Conservation (phyloP, 2,888 invertebrate species). For the Drosophila differens region DNA sequence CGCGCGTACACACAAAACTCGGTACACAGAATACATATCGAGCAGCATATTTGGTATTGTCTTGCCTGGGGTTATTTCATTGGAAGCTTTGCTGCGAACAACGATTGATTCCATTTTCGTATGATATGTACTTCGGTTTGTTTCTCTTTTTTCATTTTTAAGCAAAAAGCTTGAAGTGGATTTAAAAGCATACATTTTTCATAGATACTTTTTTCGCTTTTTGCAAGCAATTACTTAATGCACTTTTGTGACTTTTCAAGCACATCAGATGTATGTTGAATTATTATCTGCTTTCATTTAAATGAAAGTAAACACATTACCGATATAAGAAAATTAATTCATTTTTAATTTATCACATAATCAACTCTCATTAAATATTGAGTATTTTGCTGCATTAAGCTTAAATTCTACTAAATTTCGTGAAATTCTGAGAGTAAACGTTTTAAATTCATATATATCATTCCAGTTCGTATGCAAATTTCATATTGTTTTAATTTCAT, state of each 20-base stretch:
- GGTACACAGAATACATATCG: conserved; percentile 48
- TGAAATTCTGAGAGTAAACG: background rate
- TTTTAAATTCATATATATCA: background rate
- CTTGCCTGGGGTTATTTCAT: conserved; percentile 48
- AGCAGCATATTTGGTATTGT: conserved; percentile 59
- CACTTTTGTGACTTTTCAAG: conserved; percentile 14
- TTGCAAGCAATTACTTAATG: conserved; percentile 33
- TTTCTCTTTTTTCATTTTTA: conserved; percentile 10
- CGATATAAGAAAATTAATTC: background rate
- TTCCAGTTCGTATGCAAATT: background rate
- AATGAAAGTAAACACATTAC: background rate
- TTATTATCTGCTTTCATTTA: background rate
- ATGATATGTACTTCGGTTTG: conserved; percentile 20
- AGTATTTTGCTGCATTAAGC: background rate
- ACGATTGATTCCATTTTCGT: conserved; percentile 56
- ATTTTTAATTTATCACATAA: background rate
- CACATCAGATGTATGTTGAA: background rate
- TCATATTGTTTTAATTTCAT: background rate
- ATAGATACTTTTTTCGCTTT: conserved; percentile 2
- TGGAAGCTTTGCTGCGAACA: conserved; percentile 46
- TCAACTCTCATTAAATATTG: background rate
- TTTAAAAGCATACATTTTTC: conserved; percentile 10
- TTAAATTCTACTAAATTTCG: background rate
- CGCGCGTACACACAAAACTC: conserved; percentile 13
- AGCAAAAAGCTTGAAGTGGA: background rate